phyloP scores from a whole-genome alignment of 1,140 invertebrate genomes.

The Pentalonia nigronervosa region DNA sequence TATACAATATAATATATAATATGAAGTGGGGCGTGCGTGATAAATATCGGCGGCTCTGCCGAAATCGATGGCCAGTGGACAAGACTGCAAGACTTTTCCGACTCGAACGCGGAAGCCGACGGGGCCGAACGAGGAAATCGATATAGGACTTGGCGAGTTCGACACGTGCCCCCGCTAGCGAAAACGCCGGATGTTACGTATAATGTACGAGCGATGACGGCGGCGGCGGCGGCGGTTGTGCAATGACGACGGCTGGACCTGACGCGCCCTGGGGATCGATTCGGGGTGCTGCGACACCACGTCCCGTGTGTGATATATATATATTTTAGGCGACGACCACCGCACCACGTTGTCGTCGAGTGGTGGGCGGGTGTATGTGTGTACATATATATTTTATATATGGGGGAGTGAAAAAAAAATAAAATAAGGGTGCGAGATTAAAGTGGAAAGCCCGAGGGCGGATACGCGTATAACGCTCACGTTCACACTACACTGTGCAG shows the following conservation, averaged over 20 bases:
- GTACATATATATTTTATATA: background rate
- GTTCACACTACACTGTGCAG: background rate
- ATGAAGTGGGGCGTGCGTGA: background rate
- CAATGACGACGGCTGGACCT: background rate
- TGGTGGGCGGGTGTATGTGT: background rate
- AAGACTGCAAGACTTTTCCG: background rate
- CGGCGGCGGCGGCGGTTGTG: too few species aligned
- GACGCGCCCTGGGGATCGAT: background rate
- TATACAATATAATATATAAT: too few species aligned
- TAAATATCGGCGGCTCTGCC: background rate
- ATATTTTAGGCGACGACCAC: background rate
- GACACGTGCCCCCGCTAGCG: background rate
- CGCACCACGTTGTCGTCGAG: background rate
- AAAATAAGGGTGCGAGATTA: slow-evolving; percentile 41
- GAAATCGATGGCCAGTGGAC: background rate
- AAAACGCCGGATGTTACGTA: background rate
- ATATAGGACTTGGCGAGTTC: background rate
- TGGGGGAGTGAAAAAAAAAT: background rate
- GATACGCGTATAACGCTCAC: background rate
- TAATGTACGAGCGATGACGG: background rate
- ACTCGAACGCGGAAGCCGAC: background rate
- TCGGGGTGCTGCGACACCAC: background rate
- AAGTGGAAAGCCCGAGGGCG: background rate
- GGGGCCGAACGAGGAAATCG: background rate
- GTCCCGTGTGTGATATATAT: background rate